Conservation (phyloP, 2,797 vertebrate species). For the Hirundo rustica region DNA sequence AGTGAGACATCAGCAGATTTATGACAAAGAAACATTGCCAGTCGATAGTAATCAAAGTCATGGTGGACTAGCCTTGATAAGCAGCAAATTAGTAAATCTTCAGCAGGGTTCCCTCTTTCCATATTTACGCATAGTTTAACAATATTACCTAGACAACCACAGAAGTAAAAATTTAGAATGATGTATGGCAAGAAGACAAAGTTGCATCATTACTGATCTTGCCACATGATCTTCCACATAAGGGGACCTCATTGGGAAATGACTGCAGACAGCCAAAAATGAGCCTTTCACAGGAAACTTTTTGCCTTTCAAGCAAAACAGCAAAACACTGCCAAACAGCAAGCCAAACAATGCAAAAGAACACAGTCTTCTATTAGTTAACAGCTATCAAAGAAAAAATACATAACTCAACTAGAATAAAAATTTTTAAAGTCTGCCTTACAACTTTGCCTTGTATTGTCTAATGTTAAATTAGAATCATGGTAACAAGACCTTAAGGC, state of each 20-base stretch:
- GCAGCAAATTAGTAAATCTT: constrained; percentile 50
- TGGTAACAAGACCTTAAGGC: background rate
- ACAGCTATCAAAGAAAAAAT: constrained; percentile 36
- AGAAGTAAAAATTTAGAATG: constrained; percentile 53
- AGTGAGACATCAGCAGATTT: constrained; percentile 14
- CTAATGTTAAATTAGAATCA: background rate
- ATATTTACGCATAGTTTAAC: constrained; percentile 50
- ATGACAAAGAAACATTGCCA: constrained; percentile 8
- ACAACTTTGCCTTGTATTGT: background rate
- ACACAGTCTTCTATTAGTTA: constrained; percentile 58
- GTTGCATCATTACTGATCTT: constrained; percentile 50
- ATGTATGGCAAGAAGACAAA: constrained; percentile 43
- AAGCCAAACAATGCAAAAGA: constrained; percentile 1
- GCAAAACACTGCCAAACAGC: constrained; percentile 13
- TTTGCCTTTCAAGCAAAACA: constrained; percentile 51
- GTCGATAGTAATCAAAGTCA: background rate
- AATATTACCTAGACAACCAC: constrained; percentile 35
- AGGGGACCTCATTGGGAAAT: constrained; percentile 59
- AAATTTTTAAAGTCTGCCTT: background rate
- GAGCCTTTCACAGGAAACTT: constrained; percentile 43
- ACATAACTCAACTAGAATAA: constrained; percentile 42
- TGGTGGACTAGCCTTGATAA: constrained; percentile 30
- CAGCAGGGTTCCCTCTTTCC: constrained; percentile 38
- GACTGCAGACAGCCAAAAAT: constrained; percentile 62
- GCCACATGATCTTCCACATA: constrained; percentile 34